Base-by-base conservation (phyloP, 2,113 vertebrate species). In the Cyprinodon variegatus region DNA sequence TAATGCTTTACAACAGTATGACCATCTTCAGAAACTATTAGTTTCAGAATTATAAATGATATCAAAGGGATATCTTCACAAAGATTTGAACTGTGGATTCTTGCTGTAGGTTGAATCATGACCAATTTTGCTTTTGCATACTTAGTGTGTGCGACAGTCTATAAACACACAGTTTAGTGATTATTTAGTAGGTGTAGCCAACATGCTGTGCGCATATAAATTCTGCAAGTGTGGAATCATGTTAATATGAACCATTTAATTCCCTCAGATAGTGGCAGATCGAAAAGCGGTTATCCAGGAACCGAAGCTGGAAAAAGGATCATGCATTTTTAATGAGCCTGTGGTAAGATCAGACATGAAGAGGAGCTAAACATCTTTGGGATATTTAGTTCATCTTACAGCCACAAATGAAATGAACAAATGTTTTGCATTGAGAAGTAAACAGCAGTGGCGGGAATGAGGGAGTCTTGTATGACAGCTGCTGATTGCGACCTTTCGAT, bases 281-380 rank as follows among this genome's bases (percentile, higher is more conserved):
- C 72, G 53, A 80, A 79, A 72, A 76, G 68, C 75, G 76, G 85
- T 87, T 86, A 87, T 85, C 75, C 83, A 76, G 70, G 78, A 84
- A 81, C 73, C 87, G 78, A 77, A 82, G 86, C 83, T 68, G 77
- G 43, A 78, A 83, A 85, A 20, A 65, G 75, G 76, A 78, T 89
- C 90, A 92, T 93, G 85, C 78, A 91, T 90, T 88, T 93, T 93
- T 93, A 88, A 93, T 91, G 77, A 90, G 82, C 70, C 68, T 70
- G 69, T 87, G 76, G 87, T 83, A 82, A 81, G 84, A 91, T 93
- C 88, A 93, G 84, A 85, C 74, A 80, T 81, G 62, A 17, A 82
- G 75, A 86, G 62, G 68, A 73, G 46, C 79, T 84, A 87, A 93
- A 92, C 78, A 83, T 91, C 88, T 89, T 75, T 53, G 83, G 78